Base-by-base conservation (phyloP, 2,797 vertebrate species). In the Scarus forsteni region DNA sequence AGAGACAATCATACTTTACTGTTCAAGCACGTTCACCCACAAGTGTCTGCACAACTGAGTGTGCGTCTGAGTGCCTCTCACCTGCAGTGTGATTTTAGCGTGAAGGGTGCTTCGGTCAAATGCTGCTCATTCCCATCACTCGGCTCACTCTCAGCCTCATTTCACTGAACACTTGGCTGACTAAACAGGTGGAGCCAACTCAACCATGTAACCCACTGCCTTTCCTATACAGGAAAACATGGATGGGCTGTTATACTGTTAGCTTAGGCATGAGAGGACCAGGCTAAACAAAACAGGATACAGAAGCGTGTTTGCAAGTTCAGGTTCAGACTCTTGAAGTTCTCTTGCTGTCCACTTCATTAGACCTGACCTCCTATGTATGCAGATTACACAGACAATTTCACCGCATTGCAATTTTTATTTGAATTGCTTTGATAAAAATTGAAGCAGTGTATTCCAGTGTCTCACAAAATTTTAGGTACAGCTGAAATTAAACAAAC, bases 101-200 rank as follows among this genome's bases (percentile, higher is more conserved):
- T 91, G 88, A 89, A 93, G 90, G 77, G 89, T 85, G 79, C 92
- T 93, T 91, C 80, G 89, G 83, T 87, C 80, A 84, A 92, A 87
- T 43, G 67, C 82, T 83, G 81, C 75, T 83, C 80, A 57, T 86
- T 84, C 75, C 73, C 73, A 67, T 59, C 16, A 43, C 75, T 82
- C 77, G 3, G 69, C 79, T 81, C 77, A 71, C 74, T 87, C 68
- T n/a, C 45, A 80, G 86, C 77, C 68, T 91, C 88, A 84, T 88
- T 78, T 89, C 86, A 87, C 87, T 82, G 77, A 85, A 83, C 46
- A 54, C 76, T 77, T 68, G 71, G 73, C 79, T 86, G 84, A 70
- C 65, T 81, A 78, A 88, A 76, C 87, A 92, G 87, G 85, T 84
- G 82, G 86, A 88, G 83, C 81, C 88, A 88, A 86, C 80, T 55